Evolutionary conservation across 1,140 invertebrate genomes (phyloP), one percentile per base, ranked within the genome.

Genomic region (Tetramorium parvispinum): DNA sequence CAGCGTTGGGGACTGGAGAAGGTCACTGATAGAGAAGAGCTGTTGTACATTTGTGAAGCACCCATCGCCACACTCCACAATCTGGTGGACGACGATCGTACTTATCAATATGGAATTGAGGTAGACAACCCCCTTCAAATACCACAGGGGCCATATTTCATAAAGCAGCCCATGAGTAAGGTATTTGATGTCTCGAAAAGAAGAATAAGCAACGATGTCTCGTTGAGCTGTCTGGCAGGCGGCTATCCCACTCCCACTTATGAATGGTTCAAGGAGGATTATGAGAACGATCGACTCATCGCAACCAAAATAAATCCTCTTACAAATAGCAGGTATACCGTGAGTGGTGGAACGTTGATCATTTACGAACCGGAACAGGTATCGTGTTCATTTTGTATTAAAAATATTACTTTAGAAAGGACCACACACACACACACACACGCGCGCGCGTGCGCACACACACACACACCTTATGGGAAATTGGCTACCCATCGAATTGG

Each of bases 201-300:
- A 86, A 96, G 95, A 66, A 91, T 97, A 68, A 96, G 96, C 57
- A 97, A 98, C 92, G 96, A 98, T 95, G 96, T 98, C 3, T 96
- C 97, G 0, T 93, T 98, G 2, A 97, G 97, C 89, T 99, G 98
- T 95, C 95, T 98, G 77, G 98, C 98, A 85, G 97, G 97, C 68
- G 98, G 98, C 2, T 99, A 97, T 95, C 99, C 99, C 3, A 96
- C 97, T 16, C 98, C 98, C 0, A 97, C 97, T 7, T 99, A 99
- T 94, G 96, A 97, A 92, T 99, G 98, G 98, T 99, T 97, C 92
- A 97, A 97, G 91, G 98, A 99, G 96, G 97, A 98, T 89, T 98
- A 98, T 94, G 96, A 97, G 91, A 97, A 98, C 91, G 97, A 98
- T 92, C 96, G 96, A 46, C 92, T 98, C 3, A 94, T 97, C 85